Evolutionary conservation across 1,140 invertebrate genomes (phyloP), one percentile per base, ranked within the genome.

Genomic region (Ceratina calcarata): DNA sequence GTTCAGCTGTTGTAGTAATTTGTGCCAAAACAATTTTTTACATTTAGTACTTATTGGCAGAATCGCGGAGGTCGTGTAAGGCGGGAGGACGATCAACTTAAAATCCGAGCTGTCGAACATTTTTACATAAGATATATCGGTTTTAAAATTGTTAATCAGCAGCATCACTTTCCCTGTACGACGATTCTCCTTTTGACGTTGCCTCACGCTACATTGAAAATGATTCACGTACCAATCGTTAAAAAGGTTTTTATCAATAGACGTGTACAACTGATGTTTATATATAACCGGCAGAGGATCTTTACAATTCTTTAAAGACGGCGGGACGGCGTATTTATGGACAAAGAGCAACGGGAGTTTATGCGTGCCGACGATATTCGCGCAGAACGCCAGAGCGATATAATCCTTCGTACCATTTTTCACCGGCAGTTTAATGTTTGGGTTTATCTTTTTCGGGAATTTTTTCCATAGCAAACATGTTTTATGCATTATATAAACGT

Each of bases 401-500:
- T 24, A 12, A 27, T 62, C 8, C 16, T 32, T 62, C 22, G 7
- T 27, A 12, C 10, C 0, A 15, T 12, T 27, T 2, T 15, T 2
- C 20, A 1, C 57, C 16, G 8, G 0, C n/a, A 60, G 4, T 10
- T 60, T 22, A 10, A 10, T 22, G 6, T 22, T 20, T 10, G 20
- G 18, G n/a, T n/a, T 20, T 60, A 60, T 60, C n/a, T 10, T 55
- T 57, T 69, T 51, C 13, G 67, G 67, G 1, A 69, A 16, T 15
- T 10, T 3, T 32, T 15, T 69, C 67, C 53, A 69, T 12, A 57
- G 22, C 24, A 69, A 16, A 16, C 27, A 27, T 20, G 24, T 69
- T 3, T 69, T n/a, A 0, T 69, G 12, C n/a, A 69, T 32, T 20
- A 55, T 69, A 20, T 69, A 69, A 55, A 69, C 15, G 55, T 57